Percentiles rank a stretch among this genome's conserved stretches.
Conservation (phyloP, 2,797 vertebrate species). For the Chromis chromis region DNA sequence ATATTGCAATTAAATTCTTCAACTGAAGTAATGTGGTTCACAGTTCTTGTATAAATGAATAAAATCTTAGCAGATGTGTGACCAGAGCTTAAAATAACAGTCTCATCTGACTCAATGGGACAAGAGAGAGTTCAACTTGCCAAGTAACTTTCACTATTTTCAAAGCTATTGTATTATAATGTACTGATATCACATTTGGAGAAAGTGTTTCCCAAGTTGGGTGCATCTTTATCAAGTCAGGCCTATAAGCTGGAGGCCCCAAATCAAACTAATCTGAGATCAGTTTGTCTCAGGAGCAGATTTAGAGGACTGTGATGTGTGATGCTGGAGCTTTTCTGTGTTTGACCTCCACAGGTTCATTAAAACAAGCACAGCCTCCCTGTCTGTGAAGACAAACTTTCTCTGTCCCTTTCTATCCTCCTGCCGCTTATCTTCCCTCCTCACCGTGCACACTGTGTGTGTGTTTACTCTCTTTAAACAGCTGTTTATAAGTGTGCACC, state of each 20-base stretch:
- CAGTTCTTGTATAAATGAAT: neutral
- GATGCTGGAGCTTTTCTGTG: neutral
- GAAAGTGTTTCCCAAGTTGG: constrained; percentile 6
- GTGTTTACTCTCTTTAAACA: constrained; percentile 1
- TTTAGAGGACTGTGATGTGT: neutral
- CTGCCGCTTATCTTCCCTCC: neutral
- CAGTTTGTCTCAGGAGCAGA: constrained; percentile 5
- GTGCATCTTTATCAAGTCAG: neutral
- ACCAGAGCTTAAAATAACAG: neutral
- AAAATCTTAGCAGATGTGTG: neutral
- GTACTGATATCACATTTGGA: neutral
- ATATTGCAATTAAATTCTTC: neutral
- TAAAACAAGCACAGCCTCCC: constrained; percentile 22
- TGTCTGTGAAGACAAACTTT: constrained; percentile 26
- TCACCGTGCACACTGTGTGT: neutral
- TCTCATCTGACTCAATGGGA: neutral
- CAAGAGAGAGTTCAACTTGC: neutral
- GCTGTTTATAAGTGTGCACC: neutral
- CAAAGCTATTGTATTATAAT: neutral
- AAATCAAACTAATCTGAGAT: constrained; percentile 17
- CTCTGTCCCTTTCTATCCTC: constrained; percentile 4
- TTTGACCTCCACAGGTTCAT: constrained; percentile 15
- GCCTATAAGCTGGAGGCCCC: neutral
- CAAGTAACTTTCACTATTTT: neutral
- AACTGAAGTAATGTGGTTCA: neutral